phyloP scores from a whole-genome alignment of 2,113 vertebrate genomes.

The Hydropotes inermis region DNA sequence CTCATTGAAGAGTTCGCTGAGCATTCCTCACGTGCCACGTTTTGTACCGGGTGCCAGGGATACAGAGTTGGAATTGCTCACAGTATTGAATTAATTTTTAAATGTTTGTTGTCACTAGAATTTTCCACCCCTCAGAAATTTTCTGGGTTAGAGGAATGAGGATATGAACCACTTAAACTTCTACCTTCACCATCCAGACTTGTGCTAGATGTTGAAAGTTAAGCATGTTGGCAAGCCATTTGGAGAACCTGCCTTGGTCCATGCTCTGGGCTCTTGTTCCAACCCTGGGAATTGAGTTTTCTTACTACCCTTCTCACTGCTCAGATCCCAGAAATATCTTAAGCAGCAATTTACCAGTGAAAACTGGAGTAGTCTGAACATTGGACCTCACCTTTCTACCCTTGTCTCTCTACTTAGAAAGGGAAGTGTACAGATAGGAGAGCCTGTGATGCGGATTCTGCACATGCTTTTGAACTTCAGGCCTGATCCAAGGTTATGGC shows the following conservation, averaged over 20 bases:
- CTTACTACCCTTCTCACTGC: not conserved
- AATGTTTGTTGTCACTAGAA: not conserved
- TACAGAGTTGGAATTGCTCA: not conserved
- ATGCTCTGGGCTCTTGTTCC: not conserved
- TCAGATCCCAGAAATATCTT: not conserved
- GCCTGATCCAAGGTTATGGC: not conserved
- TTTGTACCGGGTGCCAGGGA: not conserved
- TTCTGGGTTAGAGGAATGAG: not conserved
- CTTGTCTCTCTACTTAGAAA: not conserved
- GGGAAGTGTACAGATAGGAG: not conserved
- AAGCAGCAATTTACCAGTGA: not conserved
- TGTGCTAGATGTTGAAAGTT: not conserved
- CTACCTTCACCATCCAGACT: not conserved
- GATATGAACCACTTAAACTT: not conserved
- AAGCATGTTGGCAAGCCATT: not conserved
- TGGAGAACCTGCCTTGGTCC: not conserved
- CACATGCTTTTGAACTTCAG: not conserved
- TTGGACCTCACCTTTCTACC: not conserved
- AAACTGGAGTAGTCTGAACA: not conserved
- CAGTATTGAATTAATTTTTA: constrained; percentile 11
- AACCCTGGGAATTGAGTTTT: not conserved
- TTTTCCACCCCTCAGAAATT: constrained; percentile 9
- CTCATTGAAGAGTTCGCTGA: not conserved
- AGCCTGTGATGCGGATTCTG: not conserved
- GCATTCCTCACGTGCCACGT: not conserved